A percentile compares a stretch with the other conserved stretches of the same genome.
These are phyloP conservation scores for Petrolisthes cinctipes DNA, from an alignment of 2,888 invertebrate species.

Conservation along the genomic window DNA sequence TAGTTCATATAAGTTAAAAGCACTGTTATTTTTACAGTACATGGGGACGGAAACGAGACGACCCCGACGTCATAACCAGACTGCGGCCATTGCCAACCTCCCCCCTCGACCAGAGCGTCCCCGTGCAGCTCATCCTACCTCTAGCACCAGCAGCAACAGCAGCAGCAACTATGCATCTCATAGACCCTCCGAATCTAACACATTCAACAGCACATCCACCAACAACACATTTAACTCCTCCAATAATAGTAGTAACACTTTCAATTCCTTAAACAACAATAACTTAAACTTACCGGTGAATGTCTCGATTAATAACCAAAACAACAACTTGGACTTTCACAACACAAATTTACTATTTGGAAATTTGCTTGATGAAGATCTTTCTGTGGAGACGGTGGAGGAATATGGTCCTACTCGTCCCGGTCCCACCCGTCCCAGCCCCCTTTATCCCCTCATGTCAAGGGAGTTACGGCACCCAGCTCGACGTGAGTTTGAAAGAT, in stretches of 20 bases:
- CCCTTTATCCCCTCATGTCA: background rate
- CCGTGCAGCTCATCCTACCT: background rate
- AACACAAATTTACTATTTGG: conserved; percentile 51
- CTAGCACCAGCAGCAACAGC: background rate
- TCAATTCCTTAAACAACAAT: background rate
- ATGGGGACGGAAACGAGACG: conserved; percentile 40
- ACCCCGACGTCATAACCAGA: background rate
- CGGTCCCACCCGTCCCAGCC: background rate
- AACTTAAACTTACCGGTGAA: background rate
- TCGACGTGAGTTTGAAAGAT: background rate
- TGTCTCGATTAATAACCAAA: background rate
- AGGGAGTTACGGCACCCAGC: background rate
- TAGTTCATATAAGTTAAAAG: background rate
- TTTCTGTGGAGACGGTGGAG: conserved; percentile 25
- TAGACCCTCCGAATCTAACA: no score
- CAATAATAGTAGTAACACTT: background rate
- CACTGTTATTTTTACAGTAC: conserved; percentile 25
- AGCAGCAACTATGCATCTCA: background rate
- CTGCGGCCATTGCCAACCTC: background rate
- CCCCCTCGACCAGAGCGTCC: background rate
- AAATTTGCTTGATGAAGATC: conserved; percentile 34
- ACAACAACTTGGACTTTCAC: conserved; percentile 39
- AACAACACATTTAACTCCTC: no score
- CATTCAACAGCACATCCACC: no score
- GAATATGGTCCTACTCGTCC: background rate